A percentile compares a stretch with the other conserved stretches of the same genome.
phyloP scores from a whole-genome alignment of 2,888 invertebrate genomes.

The Stenodema calcarata region DNA sequence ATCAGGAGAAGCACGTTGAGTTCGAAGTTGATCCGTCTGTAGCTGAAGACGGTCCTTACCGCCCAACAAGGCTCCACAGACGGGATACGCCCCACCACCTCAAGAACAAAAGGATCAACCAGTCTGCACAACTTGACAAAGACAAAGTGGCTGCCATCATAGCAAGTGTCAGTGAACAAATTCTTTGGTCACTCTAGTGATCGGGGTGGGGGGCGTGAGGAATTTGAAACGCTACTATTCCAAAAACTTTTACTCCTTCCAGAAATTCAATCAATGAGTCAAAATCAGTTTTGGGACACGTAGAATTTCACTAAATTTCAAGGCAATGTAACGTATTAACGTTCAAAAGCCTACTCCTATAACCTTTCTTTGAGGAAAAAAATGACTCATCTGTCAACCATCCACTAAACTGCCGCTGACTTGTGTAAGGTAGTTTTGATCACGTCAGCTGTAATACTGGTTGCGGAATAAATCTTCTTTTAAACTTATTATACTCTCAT shows the following conservation, averaged over 20 bases:
- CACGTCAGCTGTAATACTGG: no score
- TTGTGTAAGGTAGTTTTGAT: no score
- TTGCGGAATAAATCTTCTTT: no score
- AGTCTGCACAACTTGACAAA: constrained; percentile 68
- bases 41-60: constrained; percentile 61
- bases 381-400: no score
- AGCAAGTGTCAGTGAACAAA: constrained; percentile 66
- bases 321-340: no score
- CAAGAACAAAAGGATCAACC: constrained; percentile 93
- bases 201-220: not conserved
- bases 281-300: no score
- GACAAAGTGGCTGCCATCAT: constrained; percentile 78
- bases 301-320: no score
- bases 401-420: no score
- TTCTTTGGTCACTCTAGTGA: not conserved
- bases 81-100: constrained; percentile 99
- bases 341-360: no score
- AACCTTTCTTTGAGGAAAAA: no score
- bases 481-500: no score
- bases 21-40: constrained; percentile 63
- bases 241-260: not conserved
- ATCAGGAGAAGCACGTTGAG: constrained; percentile 66
- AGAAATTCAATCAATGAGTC: no score
- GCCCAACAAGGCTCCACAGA: constrained; percentile 77
- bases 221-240: not conserved